Percentiles rank a stretch among this genome's conserved stretches.
Evolutionary conservation across 2,888 invertebrate genomes (phyloP).

Genomic region (Tillus elongatus): DNA sequence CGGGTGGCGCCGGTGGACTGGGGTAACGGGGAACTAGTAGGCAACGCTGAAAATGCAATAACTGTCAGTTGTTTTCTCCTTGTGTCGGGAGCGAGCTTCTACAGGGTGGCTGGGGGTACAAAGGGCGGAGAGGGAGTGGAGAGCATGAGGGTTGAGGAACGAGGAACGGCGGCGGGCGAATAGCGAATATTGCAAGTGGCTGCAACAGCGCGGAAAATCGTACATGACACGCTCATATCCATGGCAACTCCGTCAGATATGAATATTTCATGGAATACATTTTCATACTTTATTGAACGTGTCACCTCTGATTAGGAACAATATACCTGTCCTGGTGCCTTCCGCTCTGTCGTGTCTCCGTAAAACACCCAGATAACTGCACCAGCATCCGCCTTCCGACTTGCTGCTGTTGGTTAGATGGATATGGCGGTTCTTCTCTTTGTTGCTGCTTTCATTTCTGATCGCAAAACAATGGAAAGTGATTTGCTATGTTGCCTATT

Average conservation of each 20-base stretch:
- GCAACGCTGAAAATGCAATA: constrained; percentile 40
- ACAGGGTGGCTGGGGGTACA: too few relatives aligned
- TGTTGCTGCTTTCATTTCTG: too few relatives aligned
- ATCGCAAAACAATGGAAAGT: too few relatives aligned
- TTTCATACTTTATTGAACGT: constrained; percentile 46
- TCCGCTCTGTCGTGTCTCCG: neutral
- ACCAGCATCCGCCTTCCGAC: too few relatives aligned
- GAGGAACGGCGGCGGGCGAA: constrained; percentile 14
- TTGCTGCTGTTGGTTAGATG: too few relatives aligned
- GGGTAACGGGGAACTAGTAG: constrained; percentile 20
- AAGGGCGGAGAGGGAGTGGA: too few relatives aligned
- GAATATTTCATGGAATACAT: constrained; percentile 46
- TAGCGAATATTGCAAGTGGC: constrained; percentile 33
- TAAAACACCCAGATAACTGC: constrained; percentile 3
- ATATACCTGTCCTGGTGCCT: constrained; percentile 36
- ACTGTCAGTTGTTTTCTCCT: constrained; percentile 39
- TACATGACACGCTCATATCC: constrained; percentile 42
- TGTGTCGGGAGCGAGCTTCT: constrained; percentile 22
- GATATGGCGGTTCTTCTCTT: too few relatives aligned
- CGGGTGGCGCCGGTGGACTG: constrained; percentile 13
- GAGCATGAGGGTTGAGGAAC: neutral
- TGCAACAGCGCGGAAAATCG: constrained; percentile 41
- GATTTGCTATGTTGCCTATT: too few relatives aligned
- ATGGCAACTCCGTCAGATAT: constrained; percentile 42
- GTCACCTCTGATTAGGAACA: constrained; percentile 45